A percentile compares a stretch with the other conserved stretches of the same genome.
Conservation (phyloP, 2,113 vertebrate species). For the Tragulus kanchil region DNA sequence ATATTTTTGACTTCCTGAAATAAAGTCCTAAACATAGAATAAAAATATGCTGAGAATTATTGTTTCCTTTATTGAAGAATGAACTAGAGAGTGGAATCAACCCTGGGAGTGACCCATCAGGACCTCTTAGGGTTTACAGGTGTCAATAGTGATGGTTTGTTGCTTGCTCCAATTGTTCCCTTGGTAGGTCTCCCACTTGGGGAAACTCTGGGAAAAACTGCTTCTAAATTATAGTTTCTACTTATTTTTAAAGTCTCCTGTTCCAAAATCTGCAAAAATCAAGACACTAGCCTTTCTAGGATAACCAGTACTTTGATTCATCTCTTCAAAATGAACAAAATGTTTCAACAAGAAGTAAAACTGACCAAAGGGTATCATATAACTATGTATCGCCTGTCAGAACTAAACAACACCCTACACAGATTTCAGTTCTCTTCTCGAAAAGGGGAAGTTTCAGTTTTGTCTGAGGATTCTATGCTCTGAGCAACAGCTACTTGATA, state of each 20-base stretch:
- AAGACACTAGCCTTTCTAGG: neutral
- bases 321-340: conserved; percentile 40
- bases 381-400: neutral
- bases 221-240: conserved; percentile 19
- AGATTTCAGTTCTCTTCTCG: neutral
- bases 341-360: conserved; percentile 29
- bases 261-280: conserved; percentile 42
- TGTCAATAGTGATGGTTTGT: neutral
- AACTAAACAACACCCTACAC: neutral
- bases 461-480: neutral
- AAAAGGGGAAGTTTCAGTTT: neutral
- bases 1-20: neutral
- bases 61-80: neutral
- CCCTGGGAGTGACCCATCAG: too few relatives aligned
- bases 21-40: neutral
- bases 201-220: neutral
- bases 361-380: neutral
- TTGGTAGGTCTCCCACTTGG: neutral
- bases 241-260: neutral
- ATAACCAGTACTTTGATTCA: conserved; percentile 49
- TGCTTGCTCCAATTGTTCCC: neutral
- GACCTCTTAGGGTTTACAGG: accelerated
- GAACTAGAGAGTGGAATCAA: neutral
- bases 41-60: neutral
- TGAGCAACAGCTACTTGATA: neutral